Conservation (phyloP, 2,113 vertebrate species). For the Ursus arctos region DNA sequence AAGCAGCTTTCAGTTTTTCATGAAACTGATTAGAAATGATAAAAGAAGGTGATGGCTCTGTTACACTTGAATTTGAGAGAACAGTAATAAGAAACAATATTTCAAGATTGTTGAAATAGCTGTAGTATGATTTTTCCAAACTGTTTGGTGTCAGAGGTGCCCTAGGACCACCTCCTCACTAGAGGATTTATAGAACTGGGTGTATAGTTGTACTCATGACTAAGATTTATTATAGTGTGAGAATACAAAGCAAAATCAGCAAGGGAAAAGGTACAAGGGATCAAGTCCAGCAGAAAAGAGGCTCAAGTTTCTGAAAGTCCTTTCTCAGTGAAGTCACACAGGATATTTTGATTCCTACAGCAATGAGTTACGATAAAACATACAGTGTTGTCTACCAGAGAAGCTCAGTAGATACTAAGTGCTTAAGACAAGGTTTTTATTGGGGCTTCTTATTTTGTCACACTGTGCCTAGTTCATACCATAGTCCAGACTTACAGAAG, state of each 20-base stretch:
- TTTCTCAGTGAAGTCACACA: neutral
- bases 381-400: neutral
- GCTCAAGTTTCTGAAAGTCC: neutral
- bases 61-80: conserved; percentile 12
- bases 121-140: neutral
- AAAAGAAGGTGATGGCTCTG: neutral
- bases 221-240: neutral
- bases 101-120: conserved; percentile 10
- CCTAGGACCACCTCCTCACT: neutral
- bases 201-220: neutral
- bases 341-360: neutral
- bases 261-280: neutral
- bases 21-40: conserved; percentile 28
- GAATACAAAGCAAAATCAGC: neutral
- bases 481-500: neutral
- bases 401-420: neutral
- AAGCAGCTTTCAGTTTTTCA: neutral
- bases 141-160: neutral
- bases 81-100: neutral
- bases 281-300: neutral
- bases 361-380: neutral
- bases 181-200: neutral
- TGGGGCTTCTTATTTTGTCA: neutral
- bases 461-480: neutral
- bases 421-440: neutral